These are phyloP conservation scores for Pampusana beccarii DNA, from an alignment of 2,113 vertebrate species.

Conservation along the genomic window DNA sequence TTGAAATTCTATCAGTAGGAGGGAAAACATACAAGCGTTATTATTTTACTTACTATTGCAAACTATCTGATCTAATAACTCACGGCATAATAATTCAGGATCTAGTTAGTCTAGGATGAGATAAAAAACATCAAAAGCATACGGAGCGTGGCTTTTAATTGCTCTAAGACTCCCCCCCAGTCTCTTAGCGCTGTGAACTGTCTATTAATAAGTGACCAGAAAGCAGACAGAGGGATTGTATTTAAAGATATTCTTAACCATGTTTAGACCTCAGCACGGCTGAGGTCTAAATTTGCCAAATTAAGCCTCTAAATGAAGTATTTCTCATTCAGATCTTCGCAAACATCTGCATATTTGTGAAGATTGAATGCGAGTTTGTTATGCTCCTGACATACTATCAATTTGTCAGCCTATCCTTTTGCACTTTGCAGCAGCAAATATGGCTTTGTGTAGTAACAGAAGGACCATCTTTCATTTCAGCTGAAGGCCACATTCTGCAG, in stretches of 20 bases:
- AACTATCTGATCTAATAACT: constrained; percentile 47
- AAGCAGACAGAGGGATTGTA: neutral
- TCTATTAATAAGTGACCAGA: constrained; percentile 61
- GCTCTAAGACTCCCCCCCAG: constrained; percentile 23
- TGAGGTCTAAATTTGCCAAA: constrained; percentile 40
- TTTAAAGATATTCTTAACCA: constrained; percentile 37
- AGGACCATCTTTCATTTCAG: constrained; percentile 60
- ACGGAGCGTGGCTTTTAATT: constrained; percentile 61
- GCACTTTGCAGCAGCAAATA: constrained; percentile 68
- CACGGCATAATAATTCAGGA: constrained; percentile 41
- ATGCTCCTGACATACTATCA: constrained; percentile 43
- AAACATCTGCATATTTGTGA: constrained; percentile 65
- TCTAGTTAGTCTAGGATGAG: constrained; percentile 37
- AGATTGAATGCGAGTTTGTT: constrained; percentile 7
- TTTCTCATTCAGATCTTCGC: constrained; percentile 33
- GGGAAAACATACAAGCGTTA: neutral
- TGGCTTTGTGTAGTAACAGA: constrained; percentile 70
- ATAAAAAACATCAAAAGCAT: constrained; percentile 56
- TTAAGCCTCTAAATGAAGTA: constrained; percentile 23
- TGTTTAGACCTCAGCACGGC: constrained; percentile 19
- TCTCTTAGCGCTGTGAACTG: neutral
- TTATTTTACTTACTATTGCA: neutral
- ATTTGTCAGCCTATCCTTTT: constrained; percentile 64
- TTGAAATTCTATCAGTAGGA: neutral
- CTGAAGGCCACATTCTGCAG: constrained; percentile 69